A percentile compares a stretch with the other conserved stretches of the same genome.
Evolutionary conservation across 1,140 invertebrate genomes (phyloP).

Genomic region (Papilio polyxenes): DNA sequence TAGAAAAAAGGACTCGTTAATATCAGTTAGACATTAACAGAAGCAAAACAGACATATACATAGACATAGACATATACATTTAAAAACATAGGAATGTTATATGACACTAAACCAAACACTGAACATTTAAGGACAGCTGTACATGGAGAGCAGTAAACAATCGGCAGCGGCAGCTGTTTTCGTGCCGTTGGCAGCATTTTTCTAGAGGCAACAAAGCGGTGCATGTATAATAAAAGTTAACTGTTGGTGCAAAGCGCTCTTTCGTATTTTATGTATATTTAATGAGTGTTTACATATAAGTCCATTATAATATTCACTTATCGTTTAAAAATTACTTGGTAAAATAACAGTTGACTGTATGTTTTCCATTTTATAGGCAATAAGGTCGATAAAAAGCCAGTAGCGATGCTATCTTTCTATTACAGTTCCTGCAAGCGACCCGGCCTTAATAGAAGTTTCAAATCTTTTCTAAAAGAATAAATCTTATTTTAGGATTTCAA

Average conservation of each 20-base stretch:
- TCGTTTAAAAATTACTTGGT: neutral
- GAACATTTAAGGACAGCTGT: too few species aligned
- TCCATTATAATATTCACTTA: neutral
- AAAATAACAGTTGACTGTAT: neutral
- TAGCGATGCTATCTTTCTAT: constrained; percentile 16
- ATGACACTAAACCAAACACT: neutral
- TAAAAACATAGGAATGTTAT: neutral
- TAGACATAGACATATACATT: too few species aligned
- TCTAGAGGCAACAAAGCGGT: too few species aligned
- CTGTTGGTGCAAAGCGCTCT: too few species aligned
- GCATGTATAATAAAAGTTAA: too few species aligned
- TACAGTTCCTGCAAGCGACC: neutral
- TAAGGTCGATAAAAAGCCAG: neutral
- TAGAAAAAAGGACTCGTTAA: neutral
- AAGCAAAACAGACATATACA: neutral
- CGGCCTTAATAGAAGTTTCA: neutral
- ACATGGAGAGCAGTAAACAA: too few species aligned
- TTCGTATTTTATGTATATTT: too few species aligned
- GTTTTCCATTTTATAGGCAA: neutral
- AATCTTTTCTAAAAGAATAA: too few species aligned
- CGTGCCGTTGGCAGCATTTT: too few species aligned
- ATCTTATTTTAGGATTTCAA: neutral
- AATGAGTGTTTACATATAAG: too few species aligned
- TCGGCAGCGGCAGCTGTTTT: too few species aligned
- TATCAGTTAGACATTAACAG: neutral